A percentile compares a stretch with the other conserved stretches of the same genome.
These are phyloP conservation scores for Pycnomerus fuliginosus DNA, from an alignment of 2,888 invertebrate species.

Conservation along the genomic window DNA sequence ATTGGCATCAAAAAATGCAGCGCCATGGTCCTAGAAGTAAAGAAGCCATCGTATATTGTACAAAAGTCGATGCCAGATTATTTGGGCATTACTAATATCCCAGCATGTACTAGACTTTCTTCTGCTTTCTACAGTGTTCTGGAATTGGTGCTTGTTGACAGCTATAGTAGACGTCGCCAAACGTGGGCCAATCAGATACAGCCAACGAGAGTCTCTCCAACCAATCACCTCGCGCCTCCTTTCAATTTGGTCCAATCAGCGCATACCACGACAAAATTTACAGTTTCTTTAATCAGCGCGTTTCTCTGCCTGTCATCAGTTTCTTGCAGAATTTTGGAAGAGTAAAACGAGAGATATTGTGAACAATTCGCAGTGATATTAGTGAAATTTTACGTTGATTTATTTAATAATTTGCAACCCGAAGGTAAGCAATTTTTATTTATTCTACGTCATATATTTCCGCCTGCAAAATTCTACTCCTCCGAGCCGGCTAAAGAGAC, in stretches of 20 bases:
- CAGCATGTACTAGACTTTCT: too few relatives aligned
- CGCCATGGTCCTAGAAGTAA: too few relatives aligned
- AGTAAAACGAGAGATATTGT: background rate
- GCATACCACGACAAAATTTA: constrained; percentile 55
- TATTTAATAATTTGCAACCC: background rate
- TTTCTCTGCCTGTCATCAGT: constrained; percentile 31
- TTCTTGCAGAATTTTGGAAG: constrained; percentile 5
- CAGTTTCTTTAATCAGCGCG: constrained; percentile 45
- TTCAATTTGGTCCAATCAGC: constrained; percentile 54
- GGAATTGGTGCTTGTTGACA: too few relatives aligned
- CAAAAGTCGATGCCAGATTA: too few relatives aligned
- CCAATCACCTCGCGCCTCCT: constrained; percentile 55
- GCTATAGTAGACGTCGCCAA: too few relatives aligned
- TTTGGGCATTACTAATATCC: too few relatives aligned
- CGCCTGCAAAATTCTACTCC: too few relatives aligned
- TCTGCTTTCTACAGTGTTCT: too few relatives aligned
- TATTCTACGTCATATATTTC: too few relatives aligned
- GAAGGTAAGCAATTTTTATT: constrained; percentile 6
- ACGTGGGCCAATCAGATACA: constrained; percentile 68
- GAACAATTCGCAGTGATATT: background rate
- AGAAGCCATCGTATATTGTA: too few relatives aligned
- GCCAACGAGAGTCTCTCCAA: constrained; percentile 59
- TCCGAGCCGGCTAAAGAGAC: too few relatives aligned
- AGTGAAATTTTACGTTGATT: constrained; percentile 3
- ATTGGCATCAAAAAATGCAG: too few relatives aligned